These are phyloP conservation scores for Drosophila subobscura DNA, from an alignment of 1,140 invertebrate genomes.

Conservation along the genomic window DNA sequence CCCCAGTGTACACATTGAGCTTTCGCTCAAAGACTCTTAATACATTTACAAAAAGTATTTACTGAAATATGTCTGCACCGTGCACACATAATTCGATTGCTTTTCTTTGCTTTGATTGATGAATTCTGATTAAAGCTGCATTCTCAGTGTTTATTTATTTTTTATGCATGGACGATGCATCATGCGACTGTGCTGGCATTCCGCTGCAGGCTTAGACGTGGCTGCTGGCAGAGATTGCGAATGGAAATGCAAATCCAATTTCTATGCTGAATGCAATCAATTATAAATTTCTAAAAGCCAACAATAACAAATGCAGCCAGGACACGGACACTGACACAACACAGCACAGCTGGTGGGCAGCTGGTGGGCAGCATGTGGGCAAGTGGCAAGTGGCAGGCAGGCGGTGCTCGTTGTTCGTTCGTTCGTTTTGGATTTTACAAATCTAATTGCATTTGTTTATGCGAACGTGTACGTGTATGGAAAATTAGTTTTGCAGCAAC, in stretches of 20 bases:
- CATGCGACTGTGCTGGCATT: too few species aligned
- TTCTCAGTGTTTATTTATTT: too few species aligned
- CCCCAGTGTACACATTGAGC: background rate
- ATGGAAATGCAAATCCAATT: conserved; percentile 34
- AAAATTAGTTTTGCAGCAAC: conserved; percentile 30
- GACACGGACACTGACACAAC: conserved; percentile 19
- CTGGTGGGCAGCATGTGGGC: background rate
- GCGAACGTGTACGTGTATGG: background rate
- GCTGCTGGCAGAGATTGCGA: background rate
- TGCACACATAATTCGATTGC: too few species aligned
- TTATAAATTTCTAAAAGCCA: conserved; percentile 53
- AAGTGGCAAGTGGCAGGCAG: background rate
- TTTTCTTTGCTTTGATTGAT: too few species aligned
- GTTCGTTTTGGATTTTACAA: conserved; percentile 38
- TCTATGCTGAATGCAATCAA: conserved; percentile 61
- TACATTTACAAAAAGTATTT: too few species aligned
- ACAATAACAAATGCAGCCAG: conserved; percentile 7
- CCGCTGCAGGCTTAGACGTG: too few species aligned
- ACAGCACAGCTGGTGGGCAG: conserved; percentile 7
- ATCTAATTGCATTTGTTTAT: conserved; percentile 69
- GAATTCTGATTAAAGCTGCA: too few species aligned
- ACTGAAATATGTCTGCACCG: too few species aligned
- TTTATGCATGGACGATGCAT: too few species aligned
- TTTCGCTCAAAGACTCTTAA: too few species aligned
- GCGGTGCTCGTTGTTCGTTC: conserved; percentile 8